Evolutionary conservation across 2,797 vertebrate genomes (phyloP), one percentile per base, ranked within the genome.

Genomic region (Anguilla megastoma): DNA sequence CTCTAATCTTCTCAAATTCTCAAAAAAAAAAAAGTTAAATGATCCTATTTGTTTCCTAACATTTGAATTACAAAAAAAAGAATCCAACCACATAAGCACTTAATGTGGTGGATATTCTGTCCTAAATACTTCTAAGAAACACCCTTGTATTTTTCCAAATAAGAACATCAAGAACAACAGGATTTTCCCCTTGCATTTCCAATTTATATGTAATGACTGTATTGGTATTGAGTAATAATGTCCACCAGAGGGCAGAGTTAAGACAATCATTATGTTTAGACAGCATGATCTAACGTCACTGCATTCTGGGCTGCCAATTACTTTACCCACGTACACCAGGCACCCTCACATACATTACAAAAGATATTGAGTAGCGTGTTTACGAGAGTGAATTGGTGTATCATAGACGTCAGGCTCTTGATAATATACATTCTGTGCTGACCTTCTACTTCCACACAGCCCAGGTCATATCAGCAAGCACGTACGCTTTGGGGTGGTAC

Each of bases 211-310:
- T 8, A 52, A 48, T 56, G 52, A 84, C 83, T 30, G 82, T 41
- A 56, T 16, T 83, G 52, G 10, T 84, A 18, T 16, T n/a, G 27
- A 58, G 10, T 33, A 1, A 41, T 21, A 21, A 41, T 41, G 33
- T 86, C 85, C 85, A 86, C 85, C 18, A 86, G 85, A 36, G 56
- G 85, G 85, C 85, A 86, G 60, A 63, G 56, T 86, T n/a, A 56
- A 1, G 36, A 58, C 33, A n/a, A 14, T 36, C 27, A 9, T 69
- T 45, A 9, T 45, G 41, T 18, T 18, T 24, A 27, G 69, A 86
- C n/a, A 21, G 58, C 16, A 2, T 79, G 74, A 41, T 6, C 33
- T 21, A 79, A 74, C 24, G 5, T 79, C 16, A 41, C 74, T 36
- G 36, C 74, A n/a, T 50, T 48, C 45, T 24, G 10, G 2, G 21